phyloP scores from a whole-genome alignment of 2,113 vertebrate species.

The Podocnemis expansa region DNA sequence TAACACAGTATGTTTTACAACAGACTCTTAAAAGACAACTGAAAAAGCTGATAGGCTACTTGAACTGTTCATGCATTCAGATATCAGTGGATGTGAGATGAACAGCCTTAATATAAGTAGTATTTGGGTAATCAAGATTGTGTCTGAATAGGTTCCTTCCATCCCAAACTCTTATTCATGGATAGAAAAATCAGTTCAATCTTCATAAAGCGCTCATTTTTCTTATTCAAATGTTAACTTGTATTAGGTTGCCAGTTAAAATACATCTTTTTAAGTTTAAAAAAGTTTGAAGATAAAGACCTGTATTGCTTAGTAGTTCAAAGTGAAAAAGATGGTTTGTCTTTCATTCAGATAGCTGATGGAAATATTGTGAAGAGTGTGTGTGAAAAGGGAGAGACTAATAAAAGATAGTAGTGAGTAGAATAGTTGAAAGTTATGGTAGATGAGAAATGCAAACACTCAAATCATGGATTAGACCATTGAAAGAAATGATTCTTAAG shows the following conservation, averaged over 20 bases:
- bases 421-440: background rate
- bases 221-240: background rate
- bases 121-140: constrained; percentile 28
- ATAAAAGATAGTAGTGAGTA: background rate
- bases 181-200: background rate
- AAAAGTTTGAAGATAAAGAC: background rate
- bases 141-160: background rate
- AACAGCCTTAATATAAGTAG: background rate
- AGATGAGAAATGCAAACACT: background rate
- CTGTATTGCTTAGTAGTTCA: background rate
- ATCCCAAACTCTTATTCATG: background rate
- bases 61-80: constrained; percentile 37
- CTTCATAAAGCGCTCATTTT: background rate
- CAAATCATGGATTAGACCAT: background rate
- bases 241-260: background rate
- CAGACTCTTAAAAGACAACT: background rate
- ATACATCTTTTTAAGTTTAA: background rate
- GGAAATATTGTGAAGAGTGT: background rate
- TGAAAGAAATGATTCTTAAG: background rate
- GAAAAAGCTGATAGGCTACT: background rate
- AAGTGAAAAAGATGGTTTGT: background rate
- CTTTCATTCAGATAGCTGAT: background rate
- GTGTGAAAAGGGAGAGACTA: background rate
- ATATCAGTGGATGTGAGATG: constrained; percentile 15
- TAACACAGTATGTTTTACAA: constrained; percentile 48